A percentile compares a stretch with the other conserved stretches of the same genome.
Conservation (phyloP, 2,888 invertebrate genomes). For the Bedellia somnulentella region DNA sequence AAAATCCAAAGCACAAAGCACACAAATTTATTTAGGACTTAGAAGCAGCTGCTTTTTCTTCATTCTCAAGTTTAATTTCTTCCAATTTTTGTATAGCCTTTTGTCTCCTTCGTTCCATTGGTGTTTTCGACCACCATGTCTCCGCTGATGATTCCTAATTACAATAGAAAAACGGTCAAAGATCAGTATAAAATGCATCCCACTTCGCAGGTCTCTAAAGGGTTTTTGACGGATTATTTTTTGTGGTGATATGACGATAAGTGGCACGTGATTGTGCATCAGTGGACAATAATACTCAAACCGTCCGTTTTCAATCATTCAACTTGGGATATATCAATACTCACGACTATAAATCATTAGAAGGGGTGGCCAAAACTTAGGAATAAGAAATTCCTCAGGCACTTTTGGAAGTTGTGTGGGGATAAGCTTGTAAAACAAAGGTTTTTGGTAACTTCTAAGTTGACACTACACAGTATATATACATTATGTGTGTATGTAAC, state of each 20-base stretch:
- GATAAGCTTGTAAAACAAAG: too few species aligned
- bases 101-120: conserved; percentile 75
- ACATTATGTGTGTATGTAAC: too few species aligned
- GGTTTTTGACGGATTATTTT: background rate
- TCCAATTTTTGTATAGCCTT: conserved; percentile 69
- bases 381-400: too few species aligned
- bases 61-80: conserved; percentile 57
- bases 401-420: too few species aligned
- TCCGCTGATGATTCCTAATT: conserved; percentile 72
- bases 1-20: too few species aligned
- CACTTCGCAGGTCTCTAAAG: background rate
- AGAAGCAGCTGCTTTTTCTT: conserved; percentile 30
- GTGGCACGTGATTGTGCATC: background rate
- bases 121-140: conserved; percentile 78
- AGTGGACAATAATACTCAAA: background rate
- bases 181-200: too few species aligned
- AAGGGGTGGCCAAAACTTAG: too few species aligned
- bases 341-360: too few species aligned
- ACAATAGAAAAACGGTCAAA: too few species aligned
- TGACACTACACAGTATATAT: too few species aligned
- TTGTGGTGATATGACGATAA: background rate
- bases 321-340: background rate
- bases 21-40: too few species aligned
- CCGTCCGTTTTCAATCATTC: background rate
- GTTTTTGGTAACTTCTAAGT: too few species aligned